Conservation (phyloP, 2,113 vertebrate species). For the Vombatus ursinus region DNA sequence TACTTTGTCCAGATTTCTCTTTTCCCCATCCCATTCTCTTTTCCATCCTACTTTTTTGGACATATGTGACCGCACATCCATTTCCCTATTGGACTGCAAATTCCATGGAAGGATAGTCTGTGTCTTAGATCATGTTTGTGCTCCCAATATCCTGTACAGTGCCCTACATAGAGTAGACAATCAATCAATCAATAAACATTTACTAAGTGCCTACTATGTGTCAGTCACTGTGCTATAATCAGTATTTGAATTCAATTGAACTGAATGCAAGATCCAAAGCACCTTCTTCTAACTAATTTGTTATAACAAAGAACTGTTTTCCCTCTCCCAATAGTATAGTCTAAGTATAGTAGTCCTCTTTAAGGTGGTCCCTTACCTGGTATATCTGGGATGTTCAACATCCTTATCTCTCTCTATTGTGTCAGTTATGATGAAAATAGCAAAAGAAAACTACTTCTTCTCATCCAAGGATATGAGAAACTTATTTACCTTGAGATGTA, state of each 20-base stretch:
- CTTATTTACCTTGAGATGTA: neutral
- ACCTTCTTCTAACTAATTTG: neutral
- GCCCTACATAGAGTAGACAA: neutral
- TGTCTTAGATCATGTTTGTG: neutral
- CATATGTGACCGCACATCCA: neutral
- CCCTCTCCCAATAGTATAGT: neutral
- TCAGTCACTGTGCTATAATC: neutral
- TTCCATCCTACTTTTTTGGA: neutral
- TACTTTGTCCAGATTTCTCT: neutral
- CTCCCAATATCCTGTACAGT: neutral
- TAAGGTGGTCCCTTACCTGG: neutral
- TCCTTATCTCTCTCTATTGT: neutral
- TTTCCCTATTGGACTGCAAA: neutral
- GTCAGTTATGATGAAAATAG: neutral
- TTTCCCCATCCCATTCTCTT: neutral
- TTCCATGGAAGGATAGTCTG: neutral
- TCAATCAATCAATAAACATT: neutral
- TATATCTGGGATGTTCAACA: neutral
- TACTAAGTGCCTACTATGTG: neutral
- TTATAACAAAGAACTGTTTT: neutral
- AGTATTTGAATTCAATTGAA: neutral
- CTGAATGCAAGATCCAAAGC: neutral
- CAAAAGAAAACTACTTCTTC: neutral
- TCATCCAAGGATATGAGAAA: neutral
- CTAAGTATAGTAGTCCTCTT: neutral